These are phyloP conservation scores for Acanthoscelides obtectus DNA, from an alignment of 2,888 invertebrate species.

Conservation along the genomic window DNA sequence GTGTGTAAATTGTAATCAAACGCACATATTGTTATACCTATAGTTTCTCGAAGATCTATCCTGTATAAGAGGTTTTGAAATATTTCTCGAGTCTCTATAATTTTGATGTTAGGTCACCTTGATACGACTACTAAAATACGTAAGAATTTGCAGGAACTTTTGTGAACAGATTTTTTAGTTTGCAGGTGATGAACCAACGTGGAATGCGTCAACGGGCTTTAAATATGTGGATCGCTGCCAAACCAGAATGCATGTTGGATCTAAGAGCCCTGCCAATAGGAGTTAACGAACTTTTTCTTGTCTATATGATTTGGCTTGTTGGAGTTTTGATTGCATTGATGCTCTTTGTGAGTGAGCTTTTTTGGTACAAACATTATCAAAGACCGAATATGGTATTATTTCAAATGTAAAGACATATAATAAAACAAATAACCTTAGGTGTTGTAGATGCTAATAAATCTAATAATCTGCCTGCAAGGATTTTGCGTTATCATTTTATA, in stretches of 20 bases:
- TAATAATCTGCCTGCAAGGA: too few relatives aligned
- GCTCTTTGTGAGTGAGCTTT: slow-evolving; percentile 26
- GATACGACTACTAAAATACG: too few relatives aligned
- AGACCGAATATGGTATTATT: not conserved
- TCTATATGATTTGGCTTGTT: slow-evolving; percentile 30
- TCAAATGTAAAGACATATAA: not conserved
- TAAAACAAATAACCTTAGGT: too few relatives aligned
- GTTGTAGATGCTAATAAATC: too few relatives aligned
- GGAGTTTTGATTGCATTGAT: slow-evolving; percentile 26
- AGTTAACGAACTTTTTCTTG: slow-evolving; percentile 31
- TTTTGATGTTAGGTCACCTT: too few relatives aligned
- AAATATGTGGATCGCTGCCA: slow-evolving; percentile 30
- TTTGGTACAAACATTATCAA: slow-evolving; percentile 12
- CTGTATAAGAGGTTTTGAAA: too few relatives aligned
- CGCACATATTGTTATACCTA: too few relatives aligned
- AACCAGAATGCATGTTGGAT: slow-evolving; percentile 33
- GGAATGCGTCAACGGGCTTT: slow-evolving; percentile 28
- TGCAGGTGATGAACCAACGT: slow-evolving; percentile 27
- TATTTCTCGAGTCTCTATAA: too few relatives aligned
- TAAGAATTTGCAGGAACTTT: too few relatives aligned
- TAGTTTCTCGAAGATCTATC: too few relatives aligned
- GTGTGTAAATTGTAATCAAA: too few relatives aligned
- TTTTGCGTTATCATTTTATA: too few relatives aligned
- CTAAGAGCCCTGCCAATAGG: slow-evolving; percentile 30
- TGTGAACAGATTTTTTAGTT: slow-evolving; percentile 32